Evolutionary conservation across 2,113 vertebrate species (phyloP).

Genomic region (Pachypanchax playfairii): DNA sequence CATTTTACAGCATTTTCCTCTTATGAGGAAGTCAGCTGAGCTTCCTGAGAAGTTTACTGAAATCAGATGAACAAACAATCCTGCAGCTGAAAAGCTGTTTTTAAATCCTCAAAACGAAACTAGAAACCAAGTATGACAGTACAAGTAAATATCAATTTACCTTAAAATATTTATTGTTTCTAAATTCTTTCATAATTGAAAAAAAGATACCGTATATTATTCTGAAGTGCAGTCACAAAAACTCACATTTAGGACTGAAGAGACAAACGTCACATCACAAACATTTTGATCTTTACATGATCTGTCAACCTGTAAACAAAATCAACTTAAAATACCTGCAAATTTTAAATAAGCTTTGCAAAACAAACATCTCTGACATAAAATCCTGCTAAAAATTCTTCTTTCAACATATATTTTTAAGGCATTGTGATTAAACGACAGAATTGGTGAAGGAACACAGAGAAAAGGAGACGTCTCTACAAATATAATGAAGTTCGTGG

Average conservation of each 20-base stretch:
- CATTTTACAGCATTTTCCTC: background rate
- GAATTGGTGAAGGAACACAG: constrained; percentile 54
- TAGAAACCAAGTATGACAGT: background rate
- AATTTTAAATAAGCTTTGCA: constrained; percentile 48
- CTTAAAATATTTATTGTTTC: constrained; percentile 39
- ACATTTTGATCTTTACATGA: constrained; percentile 22
- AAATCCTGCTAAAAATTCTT: constrained; percentile 18
- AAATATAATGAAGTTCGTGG: constrained; percentile 9
- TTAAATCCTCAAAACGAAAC: background rate
- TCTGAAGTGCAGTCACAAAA: constrained; percentile 7
- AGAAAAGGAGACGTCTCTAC: constrained; percentile 40
- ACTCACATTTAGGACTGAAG: too few relatives aligned
- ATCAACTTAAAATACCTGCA: constrained; percentile 13
- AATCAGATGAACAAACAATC: background rate
- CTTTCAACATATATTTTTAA: constrained; percentile 37
- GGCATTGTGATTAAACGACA: constrained; percentile 27
- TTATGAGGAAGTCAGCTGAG: background rate
- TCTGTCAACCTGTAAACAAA: constrained; percentile 50
- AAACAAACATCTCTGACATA: constrained; percentile 27
- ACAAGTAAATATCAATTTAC: constrained; percentile 5
- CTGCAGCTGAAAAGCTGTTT: background rate
- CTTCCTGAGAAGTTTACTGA: background rate
- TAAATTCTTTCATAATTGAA: constrained; percentile 27
- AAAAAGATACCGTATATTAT: background rate
- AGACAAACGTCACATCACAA: background rate